phyloP scores from a whole-genome alignment of 2,888 invertebrate genomes.

The Hedya salicella region DNA sequence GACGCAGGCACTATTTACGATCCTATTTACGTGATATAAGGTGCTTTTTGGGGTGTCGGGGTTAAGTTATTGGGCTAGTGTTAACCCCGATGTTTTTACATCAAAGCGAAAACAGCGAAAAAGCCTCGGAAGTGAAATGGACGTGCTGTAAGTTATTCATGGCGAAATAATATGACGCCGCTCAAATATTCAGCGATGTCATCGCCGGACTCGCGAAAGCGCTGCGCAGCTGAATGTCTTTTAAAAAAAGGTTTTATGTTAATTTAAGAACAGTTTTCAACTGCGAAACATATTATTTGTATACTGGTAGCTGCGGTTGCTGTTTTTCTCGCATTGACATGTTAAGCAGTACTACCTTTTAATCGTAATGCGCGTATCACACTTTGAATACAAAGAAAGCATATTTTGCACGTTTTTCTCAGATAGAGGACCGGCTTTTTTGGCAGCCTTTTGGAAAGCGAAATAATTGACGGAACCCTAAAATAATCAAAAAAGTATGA shows the following conservation, averaged over 20 bases:
- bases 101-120: constrained; percentile 32
- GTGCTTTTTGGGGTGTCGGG: constrained; percentile 2
- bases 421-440: no score
- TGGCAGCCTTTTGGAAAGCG: no score
- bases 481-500: no score
- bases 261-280: background rate
- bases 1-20: background rate
- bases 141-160: constrained; percentile 36
- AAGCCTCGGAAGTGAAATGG: constrained; percentile 29
- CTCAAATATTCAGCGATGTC: constrained; percentile 32
- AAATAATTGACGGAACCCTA: no score
- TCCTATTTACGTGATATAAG: background rate
- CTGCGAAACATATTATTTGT: no score
- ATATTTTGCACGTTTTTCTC: no score
- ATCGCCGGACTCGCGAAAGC: background rate
- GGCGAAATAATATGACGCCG: constrained; percentile 31
- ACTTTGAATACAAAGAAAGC: no score
- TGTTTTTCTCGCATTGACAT: no score
- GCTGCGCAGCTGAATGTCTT: background rate
- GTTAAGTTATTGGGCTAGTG: constrained; percentile 3
- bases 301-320: no score
- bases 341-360: no score
- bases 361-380: no score
- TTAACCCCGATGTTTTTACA: constrained; percentile 19
- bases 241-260: constrained; percentile 8